Base-by-base conservation (phyloP, 2,888 invertebrate species). In the Allophyes oxyacanthae region DNA sequence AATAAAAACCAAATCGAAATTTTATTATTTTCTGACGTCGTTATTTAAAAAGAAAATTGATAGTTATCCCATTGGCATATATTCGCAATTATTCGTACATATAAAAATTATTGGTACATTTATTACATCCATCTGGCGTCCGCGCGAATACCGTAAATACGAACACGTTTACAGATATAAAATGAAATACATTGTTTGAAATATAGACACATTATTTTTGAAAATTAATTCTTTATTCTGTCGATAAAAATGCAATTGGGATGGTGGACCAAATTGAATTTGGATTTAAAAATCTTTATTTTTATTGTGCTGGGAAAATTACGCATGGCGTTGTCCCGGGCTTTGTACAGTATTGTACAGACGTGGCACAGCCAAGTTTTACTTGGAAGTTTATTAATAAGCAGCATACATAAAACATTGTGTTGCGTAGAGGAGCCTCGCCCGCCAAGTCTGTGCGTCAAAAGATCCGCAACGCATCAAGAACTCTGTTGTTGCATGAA, bases 71-170 rank as follows among this genome's bases (percentile, higher is more conserved):
- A 42, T 54, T 50, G 26, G 25, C 43, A 64, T 26, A 67, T 53
- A 42, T 50, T 41, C 33, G 6, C 15, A 28, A 53, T 53, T 53
- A 43, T 63, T 63, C 69, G 68, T 70, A 57, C 55, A 64, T 72
- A 76, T 76, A 73, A 78, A 81, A 81, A 83, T 80, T 74, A 84
- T 81, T 75, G 81, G 75, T 73, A 82, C 81, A 81, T 85, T 82
- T 78, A 79, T 81, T 75, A 72, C 69, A 72, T 77, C 66, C 82
- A 83, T 75, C 80, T 83, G 84, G 78, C 74, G 61, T 66, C 55
- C 64, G 75, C 74, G 62, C 67, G 50, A 73, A 56, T 64, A 69
- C 60, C 75, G 73, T 76, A 78, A 77, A 72, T 58, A 69, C 61
- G 57, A 30, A 43, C 48, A 32, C 70, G 72, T 75, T 73, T 70